Evolutionary conservation across 2,797 vertebrate species (phyloP).

Genomic region (Falco columbarius): DNA sequence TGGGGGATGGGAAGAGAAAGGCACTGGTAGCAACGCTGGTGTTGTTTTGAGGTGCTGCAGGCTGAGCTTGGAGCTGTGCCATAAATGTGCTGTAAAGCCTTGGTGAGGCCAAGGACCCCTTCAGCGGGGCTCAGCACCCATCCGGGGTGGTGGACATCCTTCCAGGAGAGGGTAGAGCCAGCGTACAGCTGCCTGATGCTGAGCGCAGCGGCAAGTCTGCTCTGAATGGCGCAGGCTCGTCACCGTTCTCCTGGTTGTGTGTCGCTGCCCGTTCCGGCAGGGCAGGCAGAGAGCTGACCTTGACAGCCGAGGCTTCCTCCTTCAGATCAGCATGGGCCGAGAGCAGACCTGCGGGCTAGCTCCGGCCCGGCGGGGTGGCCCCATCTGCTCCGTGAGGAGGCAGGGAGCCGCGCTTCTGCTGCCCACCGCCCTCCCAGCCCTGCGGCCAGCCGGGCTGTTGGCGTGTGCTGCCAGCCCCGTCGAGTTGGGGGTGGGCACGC

Average conservation of each 20-base stretch:
- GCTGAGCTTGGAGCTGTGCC: not conserved
- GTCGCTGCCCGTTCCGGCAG: not conserved
- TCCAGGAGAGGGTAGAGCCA: not conserved
- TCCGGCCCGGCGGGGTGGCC: slow-evolving; percentile 51
- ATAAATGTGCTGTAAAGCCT: fast-evolving
- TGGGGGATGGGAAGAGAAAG: not conserved
- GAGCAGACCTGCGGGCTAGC: slow-evolving; percentile 49
- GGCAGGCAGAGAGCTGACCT: slow-evolving; percentile 37
- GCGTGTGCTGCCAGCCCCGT: not conserved
- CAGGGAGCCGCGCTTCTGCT: slow-evolving; percentile 11
- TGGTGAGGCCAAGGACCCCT: fast-evolving
- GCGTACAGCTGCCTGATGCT: fast-evolving
- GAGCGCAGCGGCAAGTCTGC: not conserved
- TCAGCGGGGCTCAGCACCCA: fast-evolving
- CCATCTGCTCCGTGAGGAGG: slow-evolving; percentile 56
- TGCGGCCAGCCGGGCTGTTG: slow-evolving; percentile 13
- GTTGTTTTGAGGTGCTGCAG: not conserved
- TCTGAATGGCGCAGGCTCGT: fast-evolving
- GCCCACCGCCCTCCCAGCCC: slow-evolving; percentile 12
- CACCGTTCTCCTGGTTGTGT: not conserved
- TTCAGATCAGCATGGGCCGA: slow-evolving; percentile 56
- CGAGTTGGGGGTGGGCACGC: not conserved
- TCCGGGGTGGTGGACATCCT: fast-evolving
- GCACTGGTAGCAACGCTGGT: fast-evolving
- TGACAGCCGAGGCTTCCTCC: slow-evolving; percentile 58